phyloP scores from a whole-genome alignment of 2,797 vertebrate genomes.

The Momotus momota region DNA sequence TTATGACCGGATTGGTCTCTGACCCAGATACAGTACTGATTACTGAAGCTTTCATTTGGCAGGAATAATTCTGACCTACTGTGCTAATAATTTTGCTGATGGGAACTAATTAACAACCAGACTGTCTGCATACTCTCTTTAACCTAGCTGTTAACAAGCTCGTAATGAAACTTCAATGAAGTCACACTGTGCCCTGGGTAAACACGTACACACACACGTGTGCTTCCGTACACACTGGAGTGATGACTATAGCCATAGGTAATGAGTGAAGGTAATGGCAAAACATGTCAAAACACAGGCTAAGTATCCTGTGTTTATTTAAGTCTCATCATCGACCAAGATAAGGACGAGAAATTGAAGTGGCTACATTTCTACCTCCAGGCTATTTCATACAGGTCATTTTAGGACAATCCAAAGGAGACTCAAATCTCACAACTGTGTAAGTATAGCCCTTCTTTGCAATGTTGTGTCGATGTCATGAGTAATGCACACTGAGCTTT shows the following conservation, averaged over 20 bases:
- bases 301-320: accelerated
- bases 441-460: neutral
- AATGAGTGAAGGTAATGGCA: neutral
- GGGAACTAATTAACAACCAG: slow-evolving; percentile 67
- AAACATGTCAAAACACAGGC: neutral
- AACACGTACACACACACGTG: accelerated
- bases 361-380: neutral
- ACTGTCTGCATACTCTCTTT: slow-evolving; percentile 23
- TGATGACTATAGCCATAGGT: neutral
- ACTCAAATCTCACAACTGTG: neutral
- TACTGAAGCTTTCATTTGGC: slow-evolving; percentile 63
- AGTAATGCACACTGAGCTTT: neutral
- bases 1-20: slow-evolving; percentile 58
- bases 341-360: neutral
- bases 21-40: slow-evolving; percentile 74
- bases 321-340: neutral
- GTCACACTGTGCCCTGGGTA: neutral
- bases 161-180: slow-evolving; percentile 46
- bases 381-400: neutral
- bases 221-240: neutral
- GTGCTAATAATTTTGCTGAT: slow-evolving; percentile 67
- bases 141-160: slow-evolving; percentile 55
- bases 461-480: neutral
- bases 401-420: neutral
- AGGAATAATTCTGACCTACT: slow-evolving; percentile 59